Percentiles rank a stretch among this genome's conserved stretches.
phyloP scores from a whole-genome alignment of 2,797 vertebrate species.

The Centropyge bicolor region DNA sequence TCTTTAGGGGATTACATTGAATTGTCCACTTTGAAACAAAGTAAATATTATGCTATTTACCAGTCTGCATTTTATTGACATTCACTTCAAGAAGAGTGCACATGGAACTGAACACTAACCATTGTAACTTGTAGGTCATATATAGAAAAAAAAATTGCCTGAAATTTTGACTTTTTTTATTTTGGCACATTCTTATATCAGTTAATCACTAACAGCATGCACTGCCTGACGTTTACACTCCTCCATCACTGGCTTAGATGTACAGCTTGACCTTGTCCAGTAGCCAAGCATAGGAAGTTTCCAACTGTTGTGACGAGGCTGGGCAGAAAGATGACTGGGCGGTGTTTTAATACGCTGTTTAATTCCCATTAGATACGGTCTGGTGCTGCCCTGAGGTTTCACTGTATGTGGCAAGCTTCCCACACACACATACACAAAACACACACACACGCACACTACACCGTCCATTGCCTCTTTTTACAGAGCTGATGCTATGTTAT shows the following conservation, averaged over 20 bases:
- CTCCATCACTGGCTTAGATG: slow-evolving; percentile 13
- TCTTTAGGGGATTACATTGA: too few species aligned
- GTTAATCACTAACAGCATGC: not conserved
- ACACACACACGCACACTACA: slow-evolving; percentile 34
- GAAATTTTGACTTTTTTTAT: not conserved
- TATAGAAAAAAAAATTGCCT: not conserved
- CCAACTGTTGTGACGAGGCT: slow-evolving; percentile 52
- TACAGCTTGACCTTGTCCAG: slow-evolving; percentile 27
- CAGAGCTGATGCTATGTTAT: slow-evolving; percentile 19
- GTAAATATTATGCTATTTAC: not conserved
- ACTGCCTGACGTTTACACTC: slow-evolving; percentile 9
- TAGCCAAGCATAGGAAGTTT: slow-evolving; percentile 56
- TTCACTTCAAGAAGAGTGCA: not conserved
- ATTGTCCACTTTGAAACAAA: too few species aligned
- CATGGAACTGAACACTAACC: not conserved
- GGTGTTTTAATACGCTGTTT: slow-evolving; percentile 72
- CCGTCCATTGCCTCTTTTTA: slow-evolving; percentile 15
- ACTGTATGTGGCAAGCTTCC: slow-evolving; percentile 51
- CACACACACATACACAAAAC: slow-evolving; percentile 41
- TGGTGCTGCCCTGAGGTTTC: slow-evolving; percentile 61
- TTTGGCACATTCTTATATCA: slow-evolving; percentile 3
- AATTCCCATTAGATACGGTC: slow-evolving; percentile 78
- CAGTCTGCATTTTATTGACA: not conserved
- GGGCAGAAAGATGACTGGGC: slow-evolving; percentile 57
- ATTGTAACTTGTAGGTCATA: not conserved